Conservation (phyloP, 2,113 vertebrate species). For the Solenodon paradoxus region DNA sequence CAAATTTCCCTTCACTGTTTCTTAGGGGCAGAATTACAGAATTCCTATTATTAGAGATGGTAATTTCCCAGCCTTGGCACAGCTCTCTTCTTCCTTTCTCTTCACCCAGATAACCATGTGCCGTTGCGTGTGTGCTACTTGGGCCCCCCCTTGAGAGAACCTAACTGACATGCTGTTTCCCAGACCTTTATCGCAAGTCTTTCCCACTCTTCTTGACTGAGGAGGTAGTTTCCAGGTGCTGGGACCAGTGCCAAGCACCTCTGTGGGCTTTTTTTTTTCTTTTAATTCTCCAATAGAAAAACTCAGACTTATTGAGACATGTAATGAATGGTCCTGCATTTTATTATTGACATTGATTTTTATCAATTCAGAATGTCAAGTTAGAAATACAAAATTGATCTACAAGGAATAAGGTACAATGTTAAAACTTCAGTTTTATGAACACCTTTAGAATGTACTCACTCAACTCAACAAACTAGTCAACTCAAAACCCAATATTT, state of each 20-base stretch:
- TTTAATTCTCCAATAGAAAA: constrained; percentile 34
- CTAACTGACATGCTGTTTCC: background rate
- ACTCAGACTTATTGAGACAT: constrained; percentile 9
- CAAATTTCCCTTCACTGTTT: background rate
- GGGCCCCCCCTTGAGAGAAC: background rate
- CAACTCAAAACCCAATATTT: background rate
- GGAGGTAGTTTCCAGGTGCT: constrained; percentile 44
- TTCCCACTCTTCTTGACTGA: background rate
- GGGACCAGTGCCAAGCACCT: constrained; percentile 41
- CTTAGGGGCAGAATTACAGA: background rate
- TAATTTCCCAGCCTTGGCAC: background rate
- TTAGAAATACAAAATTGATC: background rate
- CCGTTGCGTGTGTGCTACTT: rapidly evolving
- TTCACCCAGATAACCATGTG: background rate
- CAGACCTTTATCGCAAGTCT: background rate
- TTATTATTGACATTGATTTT: background rate
- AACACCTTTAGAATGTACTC: background rate
- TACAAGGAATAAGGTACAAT: background rate
- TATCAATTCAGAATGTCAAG: background rate
- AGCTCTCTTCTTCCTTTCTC: background rate
- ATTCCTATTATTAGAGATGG: background rate
- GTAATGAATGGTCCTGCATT: background rate
- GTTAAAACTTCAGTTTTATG: background rate
- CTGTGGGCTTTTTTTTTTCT: background rate
- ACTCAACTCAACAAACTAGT: background rate